Percentiles rank a stretch among this genome's conserved stretches.
These are phyloP conservation scores for Apoderus coryli DNA, from an alignment of 2,888 invertebrate genomes.

Conservation along the genomic window DNA sequence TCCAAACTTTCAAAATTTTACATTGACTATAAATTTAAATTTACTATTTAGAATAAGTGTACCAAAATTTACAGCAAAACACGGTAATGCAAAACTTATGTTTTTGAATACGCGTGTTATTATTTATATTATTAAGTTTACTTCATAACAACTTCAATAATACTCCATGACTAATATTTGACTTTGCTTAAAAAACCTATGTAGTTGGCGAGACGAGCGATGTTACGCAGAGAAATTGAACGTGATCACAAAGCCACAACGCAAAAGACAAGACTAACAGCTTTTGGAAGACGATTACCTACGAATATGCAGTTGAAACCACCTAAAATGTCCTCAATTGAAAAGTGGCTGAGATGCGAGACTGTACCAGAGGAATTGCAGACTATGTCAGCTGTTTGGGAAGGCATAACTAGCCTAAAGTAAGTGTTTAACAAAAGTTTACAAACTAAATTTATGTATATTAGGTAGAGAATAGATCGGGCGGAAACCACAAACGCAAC, in stretches of 20 bases:
- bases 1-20: too few relatives aligned
- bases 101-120: too few relatives aligned
- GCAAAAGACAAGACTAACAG: constrained; percentile 12
- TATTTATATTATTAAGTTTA: too few relatives aligned
- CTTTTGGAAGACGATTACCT: constrained; percentile 18
- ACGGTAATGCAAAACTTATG: too few relatives aligned
- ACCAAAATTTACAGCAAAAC: too few relatives aligned
- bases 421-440: constrained; percentile 8
- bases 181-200: too few relatives aligned
- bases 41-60: too few relatives aligned
- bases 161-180: too few relatives aligned
- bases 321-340: constrained; percentile 33
- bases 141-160: too few relatives aligned
- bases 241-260: constrained; percentile 16
- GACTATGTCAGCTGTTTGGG: constrained; percentile 47
- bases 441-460: constrained; percentile 3
- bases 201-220: constrained; percentile 14
- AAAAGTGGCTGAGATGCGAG: constrained; percentile 40
- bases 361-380: constrained; percentile 42
- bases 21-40: too few relatives aligned
- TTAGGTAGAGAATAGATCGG: too few relatives aligned
- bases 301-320: constrained; percentile 17
- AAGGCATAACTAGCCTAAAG: constrained; percentile 43
- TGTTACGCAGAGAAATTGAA: constrained; percentile 16
- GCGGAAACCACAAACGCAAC: too few relatives aligned